Conservation (phyloP, 1,140 invertebrate genomes). For the Diachasmimorpha longicaudata region DNA sequence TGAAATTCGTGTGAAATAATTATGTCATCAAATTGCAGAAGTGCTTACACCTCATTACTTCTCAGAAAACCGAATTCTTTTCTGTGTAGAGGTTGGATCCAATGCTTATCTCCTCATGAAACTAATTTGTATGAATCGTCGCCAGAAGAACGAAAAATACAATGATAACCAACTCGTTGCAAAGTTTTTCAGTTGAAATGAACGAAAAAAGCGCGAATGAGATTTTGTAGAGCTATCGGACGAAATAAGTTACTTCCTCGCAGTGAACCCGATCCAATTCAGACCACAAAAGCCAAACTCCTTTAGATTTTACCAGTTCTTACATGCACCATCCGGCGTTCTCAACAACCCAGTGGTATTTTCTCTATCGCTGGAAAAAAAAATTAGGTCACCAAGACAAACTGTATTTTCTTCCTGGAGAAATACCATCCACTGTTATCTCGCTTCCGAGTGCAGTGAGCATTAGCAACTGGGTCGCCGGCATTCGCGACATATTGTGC, state of each 20-base stretch:
- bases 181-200: neutral
- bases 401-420: conserved; percentile 3
- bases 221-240: neutral
- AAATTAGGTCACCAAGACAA: conserved; percentile 18
- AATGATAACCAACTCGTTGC: neutral
- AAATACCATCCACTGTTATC: conserved; percentile 18
- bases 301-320: conserved; percentile 14
- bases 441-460: conserved; percentile 9
- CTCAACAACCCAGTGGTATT: neutral
- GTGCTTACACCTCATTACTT: no score
- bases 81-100: no score
- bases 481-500: conserved; percentile 23
- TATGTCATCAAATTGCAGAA: no score
- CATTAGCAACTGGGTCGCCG: conserved; percentile 20
- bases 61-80: no score
- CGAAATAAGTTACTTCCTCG: conserved; percentile 17
- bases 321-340: neutral
- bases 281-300: conserved; percentile 4
- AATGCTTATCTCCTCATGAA: neutral
- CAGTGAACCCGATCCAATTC: conserved; percentile 8
- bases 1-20: no score
- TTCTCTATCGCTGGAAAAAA: conserved; percentile 7
- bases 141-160: neutral
- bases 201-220: neutral
- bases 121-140: neutral